Base-by-base conservation (phyloP, 2,797 vertebrate genomes). In the Lycodopsis pacificus region DNA sequence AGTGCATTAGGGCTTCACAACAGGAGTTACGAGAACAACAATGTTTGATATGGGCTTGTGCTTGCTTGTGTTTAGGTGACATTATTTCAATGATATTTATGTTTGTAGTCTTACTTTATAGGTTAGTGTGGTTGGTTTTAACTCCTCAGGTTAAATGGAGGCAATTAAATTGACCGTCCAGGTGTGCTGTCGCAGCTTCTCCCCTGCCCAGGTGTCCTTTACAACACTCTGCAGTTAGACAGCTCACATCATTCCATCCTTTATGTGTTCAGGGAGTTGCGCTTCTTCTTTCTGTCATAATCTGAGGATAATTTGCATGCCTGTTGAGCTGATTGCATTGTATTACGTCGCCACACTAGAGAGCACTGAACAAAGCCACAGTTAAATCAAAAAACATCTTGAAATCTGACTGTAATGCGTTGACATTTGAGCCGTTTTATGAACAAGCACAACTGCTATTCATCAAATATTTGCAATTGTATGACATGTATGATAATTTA, bases 201-300 rank as follows among this genome's bases (percentile, higher is more conserved):
- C 66, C 71, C 57, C 64, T 76, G 71, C 46, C 85, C 90, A 92
- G 87, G 90, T 91, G 90, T 91, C 80, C 79, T 64, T 73, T 69
- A 76, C 54, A 85, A 64, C 58, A 8, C 46, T 51, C 12, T 34
- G 32, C 22, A 77, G 77, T 82, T 80, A 82, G 80, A 86, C 77
- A 44, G 66, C 73, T 68, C 67, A n/a, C 51, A 82, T 72, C 71
- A 72, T 73, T 83, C 59, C 66, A 49, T 81, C 72, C 66, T 88
- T 83, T 85, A 63, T 79, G 63, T 78, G 36, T 80, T 76, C 61
- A n/a, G 40, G 11, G 57, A 61, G 57, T 15, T 54, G 68, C 30
- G 54, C 40, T 48, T 54, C 40, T 56, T 72, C 68, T 59, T 73
- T 71, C 61, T 86, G 75, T 82, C 71, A 56, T 69, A 81, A 80